phyloP scores from a whole-genome alignment of 2,888 invertebrate genomes.

The Scaptomyza parva region DNA sequence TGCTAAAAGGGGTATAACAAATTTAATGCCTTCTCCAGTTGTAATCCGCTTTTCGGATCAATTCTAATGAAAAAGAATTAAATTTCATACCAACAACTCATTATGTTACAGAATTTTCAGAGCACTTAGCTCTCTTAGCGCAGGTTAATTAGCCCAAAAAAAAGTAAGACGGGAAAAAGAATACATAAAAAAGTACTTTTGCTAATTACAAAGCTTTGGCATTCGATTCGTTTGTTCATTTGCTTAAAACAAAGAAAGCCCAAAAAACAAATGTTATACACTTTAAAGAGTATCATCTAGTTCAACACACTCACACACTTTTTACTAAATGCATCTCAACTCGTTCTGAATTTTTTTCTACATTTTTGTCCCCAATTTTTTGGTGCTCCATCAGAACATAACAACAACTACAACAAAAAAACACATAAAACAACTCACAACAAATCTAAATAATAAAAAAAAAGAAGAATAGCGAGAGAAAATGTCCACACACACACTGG shows the following conservation, averaged over 20 bases:
- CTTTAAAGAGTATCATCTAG: constrained; percentile 4
- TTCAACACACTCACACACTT: no score
- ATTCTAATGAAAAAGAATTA: not conserved
- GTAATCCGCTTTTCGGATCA: not conserved
- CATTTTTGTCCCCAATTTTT: constrained; percentile 63
- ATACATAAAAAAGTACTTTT: not conserved
- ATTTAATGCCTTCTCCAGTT: not conserved
- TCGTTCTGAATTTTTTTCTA: not conserved
- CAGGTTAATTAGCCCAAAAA: not conserved
- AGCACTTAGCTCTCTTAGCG: not conserved
- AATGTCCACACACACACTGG: not conserved
- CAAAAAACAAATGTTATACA: not conserved
- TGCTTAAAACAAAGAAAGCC: no score
- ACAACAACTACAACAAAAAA: not conserved
- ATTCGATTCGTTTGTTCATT: not conserved
- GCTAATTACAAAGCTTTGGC: not conserved
- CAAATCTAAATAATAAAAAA: not conserved
- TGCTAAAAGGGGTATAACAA: not conserved
- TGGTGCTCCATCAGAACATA: constrained; percentile 46
- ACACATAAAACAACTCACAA: constrained; percentile 3
- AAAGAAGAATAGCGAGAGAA: constrained; percentile 1
- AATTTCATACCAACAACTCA: not conserved
- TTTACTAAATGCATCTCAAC: not conserved
- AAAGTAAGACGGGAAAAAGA: not conserved
- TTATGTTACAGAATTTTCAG: not conserved